These are phyloP conservation scores for Pedetes capensis DNA, from an alignment of 2,113 vertebrate species.

Conservation along the genomic window DNA sequence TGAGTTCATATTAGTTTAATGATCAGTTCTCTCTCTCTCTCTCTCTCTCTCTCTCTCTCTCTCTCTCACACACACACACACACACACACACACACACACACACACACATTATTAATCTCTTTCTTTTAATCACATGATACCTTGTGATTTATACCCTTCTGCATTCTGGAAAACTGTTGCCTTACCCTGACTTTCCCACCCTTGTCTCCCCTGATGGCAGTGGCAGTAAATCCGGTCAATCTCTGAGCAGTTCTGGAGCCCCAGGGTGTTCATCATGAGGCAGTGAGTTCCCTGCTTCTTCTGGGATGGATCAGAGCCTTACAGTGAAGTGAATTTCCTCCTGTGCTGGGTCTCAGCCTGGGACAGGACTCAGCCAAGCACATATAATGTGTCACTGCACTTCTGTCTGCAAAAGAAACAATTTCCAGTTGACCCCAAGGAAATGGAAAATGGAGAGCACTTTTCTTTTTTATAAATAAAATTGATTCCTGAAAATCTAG, in stretches of 20 bases:
- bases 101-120: not conserved
- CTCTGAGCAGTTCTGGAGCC: not conserved
- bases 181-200: not conserved
- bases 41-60: not conserved
- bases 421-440: slow-evolving; percentile 35
- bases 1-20: not conserved
- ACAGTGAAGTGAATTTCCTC: not conserved
- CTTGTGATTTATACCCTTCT: not conserved
- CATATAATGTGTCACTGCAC: not conserved
- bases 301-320: not conserved
- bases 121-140: not conserved
- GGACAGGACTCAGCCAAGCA: not conserved
- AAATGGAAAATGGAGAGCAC: slow-evolving; percentile 59
- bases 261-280: not conserved
- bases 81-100: no score
- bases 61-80: no score
- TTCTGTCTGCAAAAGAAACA: not conserved
- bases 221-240: not conserved
- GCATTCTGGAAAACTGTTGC: not conserved
- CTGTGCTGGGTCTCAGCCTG: not conserved
- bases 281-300: not conserved
- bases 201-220: not conserved
- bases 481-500: slow-evolving; percentile 69
- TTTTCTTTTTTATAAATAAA: slow-evolving; percentile 76
- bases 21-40: not conserved